Conservation (phyloP, 1,140 invertebrate species). For the Pogonus chalceus region DNA sequence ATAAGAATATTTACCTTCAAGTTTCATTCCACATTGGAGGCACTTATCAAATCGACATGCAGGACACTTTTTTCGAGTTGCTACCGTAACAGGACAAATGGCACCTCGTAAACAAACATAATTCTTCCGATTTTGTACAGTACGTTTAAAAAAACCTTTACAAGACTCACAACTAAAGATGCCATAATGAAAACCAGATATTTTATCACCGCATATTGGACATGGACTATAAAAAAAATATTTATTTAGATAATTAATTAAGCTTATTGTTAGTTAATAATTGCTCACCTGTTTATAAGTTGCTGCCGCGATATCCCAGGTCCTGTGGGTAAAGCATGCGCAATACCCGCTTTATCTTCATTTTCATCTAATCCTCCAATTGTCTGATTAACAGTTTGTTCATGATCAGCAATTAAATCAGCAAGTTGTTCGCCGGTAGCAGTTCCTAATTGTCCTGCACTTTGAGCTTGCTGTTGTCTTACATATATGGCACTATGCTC, state of each 20-base stretch:
- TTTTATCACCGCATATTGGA: constrained; percentile 91
- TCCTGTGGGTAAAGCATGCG: constrained; percentile 44
- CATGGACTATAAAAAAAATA: constrained; percentile 58
- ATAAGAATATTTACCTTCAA: constrained; percentile 59
- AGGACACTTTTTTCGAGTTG: constrained; percentile 92
- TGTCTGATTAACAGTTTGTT: constrained; percentile 21
- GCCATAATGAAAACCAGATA: constrained; percentile 90
- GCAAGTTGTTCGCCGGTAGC: too few species aligned
- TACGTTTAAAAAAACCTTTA: constrained; percentile 97
- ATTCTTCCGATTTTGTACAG: constrained; percentile 94
- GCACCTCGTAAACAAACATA: constrained; percentile 89
- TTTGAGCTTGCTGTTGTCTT: constrained; percentile 16
- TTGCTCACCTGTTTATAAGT: constrained; percentile 53
- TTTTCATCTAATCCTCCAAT: constrained; percentile 23
- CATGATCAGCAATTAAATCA: constrained; percentile 20
- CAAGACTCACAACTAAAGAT: constrained; percentile 96
- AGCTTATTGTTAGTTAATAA: not conserved
- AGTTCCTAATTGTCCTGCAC: constrained; percentile 19
- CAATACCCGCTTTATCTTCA: constrained; percentile 32
- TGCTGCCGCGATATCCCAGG: constrained; percentile 79
- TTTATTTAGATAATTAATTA: constrained; percentile 10
- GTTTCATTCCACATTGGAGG: constrained; percentile 90
- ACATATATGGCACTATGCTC: constrained; percentile 14
- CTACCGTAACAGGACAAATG: constrained; percentile 82
- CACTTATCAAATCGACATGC: constrained; percentile 97